These are phyloP conservation scores for Siphamia tubifer DNA, from an alignment of 2,113 vertebrate genomes.

Conservation along the genomic window DNA sequence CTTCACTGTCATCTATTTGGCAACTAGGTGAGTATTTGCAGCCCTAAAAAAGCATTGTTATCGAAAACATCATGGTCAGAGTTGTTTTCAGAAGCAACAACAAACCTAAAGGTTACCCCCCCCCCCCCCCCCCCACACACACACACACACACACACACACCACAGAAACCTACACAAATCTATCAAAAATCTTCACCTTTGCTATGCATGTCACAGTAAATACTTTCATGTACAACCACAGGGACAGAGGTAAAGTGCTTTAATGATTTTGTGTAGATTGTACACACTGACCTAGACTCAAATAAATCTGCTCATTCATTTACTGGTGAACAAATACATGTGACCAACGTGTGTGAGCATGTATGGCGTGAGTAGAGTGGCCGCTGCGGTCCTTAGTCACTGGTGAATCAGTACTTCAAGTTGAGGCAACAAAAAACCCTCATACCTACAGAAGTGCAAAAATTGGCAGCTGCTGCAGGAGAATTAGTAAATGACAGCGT, in stretches of 20 bases:
- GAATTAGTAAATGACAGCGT: conserved; percentile 14
- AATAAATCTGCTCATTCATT: neutral
- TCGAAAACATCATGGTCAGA: no score
- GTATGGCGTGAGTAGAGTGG: conserved; percentile 54
- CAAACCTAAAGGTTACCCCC: neutral
- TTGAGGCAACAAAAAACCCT: conserved; percentile 59
- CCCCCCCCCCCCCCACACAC: no score
- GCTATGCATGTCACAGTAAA: neutral
- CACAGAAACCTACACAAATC: neutral
- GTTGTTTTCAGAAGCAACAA: no score
- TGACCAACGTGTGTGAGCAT: conserved; percentile 34
- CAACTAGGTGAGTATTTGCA: no score
- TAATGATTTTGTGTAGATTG: neutral
- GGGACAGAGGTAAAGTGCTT: neutral
- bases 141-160: neutral
- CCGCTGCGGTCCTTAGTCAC: conserved; percentile 63
- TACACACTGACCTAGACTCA: neutral
- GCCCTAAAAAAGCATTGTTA: no score
- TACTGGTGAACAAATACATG: neutral
- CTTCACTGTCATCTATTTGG: no score
- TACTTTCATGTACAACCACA: no score
- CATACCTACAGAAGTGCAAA: conserved; percentile 47
- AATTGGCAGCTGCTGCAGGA: conserved; percentile 3
- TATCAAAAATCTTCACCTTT: conserved; percentile 3
- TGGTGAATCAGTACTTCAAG: conserved; percentile 70